These are phyloP conservation scores for Acanthurus lineatus DNA, from an alignment of 2,797 vertebrate species.

Conservation along the genomic window DNA sequence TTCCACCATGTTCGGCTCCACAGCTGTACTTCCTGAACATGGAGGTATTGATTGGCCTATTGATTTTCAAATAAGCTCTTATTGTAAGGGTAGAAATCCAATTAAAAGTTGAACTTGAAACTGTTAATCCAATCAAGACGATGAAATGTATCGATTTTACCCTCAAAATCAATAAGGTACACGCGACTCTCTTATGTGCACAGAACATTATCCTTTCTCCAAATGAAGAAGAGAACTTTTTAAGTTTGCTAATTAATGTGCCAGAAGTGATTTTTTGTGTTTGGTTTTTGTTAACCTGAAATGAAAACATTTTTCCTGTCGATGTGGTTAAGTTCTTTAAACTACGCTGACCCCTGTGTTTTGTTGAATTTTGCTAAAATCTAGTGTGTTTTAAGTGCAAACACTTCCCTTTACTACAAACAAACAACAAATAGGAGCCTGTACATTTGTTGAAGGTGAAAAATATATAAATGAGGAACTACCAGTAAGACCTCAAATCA, in stretches of 20 bases:
- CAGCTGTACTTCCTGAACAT: constrained; percentile 67
- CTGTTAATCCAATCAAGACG: constrained; percentile 84
- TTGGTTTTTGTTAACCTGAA: no score
- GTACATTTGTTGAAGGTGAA: no score
- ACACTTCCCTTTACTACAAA: no score
- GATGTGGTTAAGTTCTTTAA: not conserved
- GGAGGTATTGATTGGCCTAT: constrained; percentile 82
- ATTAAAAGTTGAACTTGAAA: constrained; percentile 83
- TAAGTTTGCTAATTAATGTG: not conserved
- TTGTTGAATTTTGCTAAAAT: no score
- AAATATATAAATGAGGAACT: no score
- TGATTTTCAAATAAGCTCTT: constrained; percentile 84
- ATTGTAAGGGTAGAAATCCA: constrained; percentile 84
- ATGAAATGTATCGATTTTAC: constrained; percentile 81
- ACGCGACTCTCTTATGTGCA: constrained; percentile 16
- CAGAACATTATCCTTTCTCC: constrained; percentile 47
- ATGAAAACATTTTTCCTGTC: not conserved
- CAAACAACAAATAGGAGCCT: no score
- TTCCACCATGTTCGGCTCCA: constrained; percentile 37
- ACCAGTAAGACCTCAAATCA: no score
- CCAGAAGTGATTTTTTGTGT: not conserved
- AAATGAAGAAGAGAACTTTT: not conserved
- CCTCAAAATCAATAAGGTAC: constrained; percentile 80
- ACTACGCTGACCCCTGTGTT: not conserved
- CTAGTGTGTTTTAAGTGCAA: no score